Base-by-base conservation (phyloP, 2,797 vertebrate species). In the Aplochiton taeniatus region DNA sequence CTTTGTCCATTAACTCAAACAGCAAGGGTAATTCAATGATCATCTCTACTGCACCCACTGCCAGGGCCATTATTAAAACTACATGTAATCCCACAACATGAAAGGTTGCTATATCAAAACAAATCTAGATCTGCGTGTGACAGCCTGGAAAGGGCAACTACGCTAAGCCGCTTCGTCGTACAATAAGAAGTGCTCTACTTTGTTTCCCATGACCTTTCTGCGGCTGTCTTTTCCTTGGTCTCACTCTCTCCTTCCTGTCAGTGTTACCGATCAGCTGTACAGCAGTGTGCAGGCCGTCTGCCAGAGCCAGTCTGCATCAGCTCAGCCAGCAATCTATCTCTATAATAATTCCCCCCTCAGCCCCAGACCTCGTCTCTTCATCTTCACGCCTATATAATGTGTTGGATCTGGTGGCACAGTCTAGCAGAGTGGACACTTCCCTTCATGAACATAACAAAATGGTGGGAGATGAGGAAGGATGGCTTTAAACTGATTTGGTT, bases 171-270 rank as follows among this genome's bases (percentile, higher is more conserved):
- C 91, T 87, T 90, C 90, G 87, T 83, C 78, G 73, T 81, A 81
- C 77, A 89, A 84, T 83, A 83, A 89, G 87, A 89, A 90, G 84
- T 74, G 84, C 81, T 85, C 71, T 85, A 85, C 84, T 91, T 90
- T 88, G 89, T 91, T 82, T 83, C 82, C 83, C 14, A 49, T 91
- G 90, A 92, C 92, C 91, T 92, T 92, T 90, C 31, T 71, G 74
- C 57, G 8, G 80, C 69, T 66, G 74, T 61, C 67, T 31, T 76
- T 66, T 19, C 63, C 65, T 77, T 63, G 67, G 61, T 60, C 81
- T 71, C 70, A 47, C 70, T 43, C 77, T 81, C 74, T 73, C 69
- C 78, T 73, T 72, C 76, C 83, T 77, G 88, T 87, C 90, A 83
- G 84, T 80, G 82, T 85, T 83, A 81, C 87, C 87, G 87, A 90